A percentile compares a stretch with the other conserved stretches of the same genome.
Conservation (phyloP, 2,113 vertebrate species). For the Brevimyrus niger region DNA sequence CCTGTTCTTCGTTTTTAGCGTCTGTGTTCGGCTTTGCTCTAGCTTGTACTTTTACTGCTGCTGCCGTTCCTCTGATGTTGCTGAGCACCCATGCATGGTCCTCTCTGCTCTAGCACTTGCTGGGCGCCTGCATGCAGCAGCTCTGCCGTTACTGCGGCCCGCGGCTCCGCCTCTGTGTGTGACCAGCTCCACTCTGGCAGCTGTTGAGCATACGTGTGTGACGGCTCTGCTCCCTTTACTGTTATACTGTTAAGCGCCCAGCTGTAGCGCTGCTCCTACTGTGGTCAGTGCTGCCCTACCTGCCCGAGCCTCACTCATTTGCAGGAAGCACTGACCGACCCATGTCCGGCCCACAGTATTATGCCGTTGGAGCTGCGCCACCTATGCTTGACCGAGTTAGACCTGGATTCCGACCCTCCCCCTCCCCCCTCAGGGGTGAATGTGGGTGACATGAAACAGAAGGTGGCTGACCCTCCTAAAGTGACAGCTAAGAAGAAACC, state of each 20-base stretch:
- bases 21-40: background rate
- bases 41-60: too few relatives aligned
- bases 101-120: too few relatives aligned
- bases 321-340: background rate
- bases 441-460: background rate
- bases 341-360: background rate
- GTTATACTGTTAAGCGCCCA: too few relatives aligned
- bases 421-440: background rate
- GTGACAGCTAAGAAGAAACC: background rate
- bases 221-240: too few relatives aligned
- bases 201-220: too few relatives aligned
- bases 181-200: too few relatives aligned
- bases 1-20: background rate
- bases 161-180: too few relatives aligned
- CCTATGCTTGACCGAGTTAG: background rate
- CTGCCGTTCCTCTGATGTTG: too few relatives aligned
- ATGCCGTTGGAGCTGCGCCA: background rate
- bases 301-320: background rate
- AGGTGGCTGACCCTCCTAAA: background rate
- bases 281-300: background rate
- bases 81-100: too few relatives aligned
- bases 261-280: background rate
- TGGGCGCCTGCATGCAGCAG: too few relatives aligned
- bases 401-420: background rate
- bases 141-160: too few relatives aligned